Evolutionary conservation across 2,113 vertebrate genomes (phyloP).

Genomic region (Gnathonemus longibarbis): DNA sequence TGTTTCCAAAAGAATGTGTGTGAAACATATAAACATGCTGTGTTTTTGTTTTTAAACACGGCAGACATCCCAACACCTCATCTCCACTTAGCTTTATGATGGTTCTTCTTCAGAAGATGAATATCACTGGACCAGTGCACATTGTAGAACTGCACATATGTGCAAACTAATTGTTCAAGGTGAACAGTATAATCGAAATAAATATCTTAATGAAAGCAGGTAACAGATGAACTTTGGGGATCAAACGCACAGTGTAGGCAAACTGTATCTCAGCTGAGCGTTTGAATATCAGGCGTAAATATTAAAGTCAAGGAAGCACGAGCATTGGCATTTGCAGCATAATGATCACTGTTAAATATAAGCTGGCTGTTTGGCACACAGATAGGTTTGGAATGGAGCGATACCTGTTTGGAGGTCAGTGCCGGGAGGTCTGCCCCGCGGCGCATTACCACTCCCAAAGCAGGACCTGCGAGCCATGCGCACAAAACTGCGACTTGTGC

Average conservation of each 20-base stretch:
- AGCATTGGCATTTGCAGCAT: neutral
- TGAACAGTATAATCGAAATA: neutral
- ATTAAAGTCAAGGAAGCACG: neutral
- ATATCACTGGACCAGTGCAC: neutral
- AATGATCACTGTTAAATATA: neutral
- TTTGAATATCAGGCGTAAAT: neutral
- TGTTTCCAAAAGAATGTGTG: neutral
- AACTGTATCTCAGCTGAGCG: neutral
- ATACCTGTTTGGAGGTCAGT: slow-evolving; percentile 67
- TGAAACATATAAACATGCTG: neutral
- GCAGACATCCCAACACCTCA: neutral
- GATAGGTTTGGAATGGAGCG: slow-evolving; percentile 57
- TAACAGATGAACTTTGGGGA: neutral
- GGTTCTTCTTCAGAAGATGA: neutral
- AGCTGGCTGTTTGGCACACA: slow-evolving; percentile 33
- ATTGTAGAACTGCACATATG: neutral
- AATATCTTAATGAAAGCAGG: neutral
- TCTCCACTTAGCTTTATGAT: neutral
- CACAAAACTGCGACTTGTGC: slow-evolving; percentile 65
- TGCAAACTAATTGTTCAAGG: neutral
- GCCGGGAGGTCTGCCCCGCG: slow-evolving; percentile 66
- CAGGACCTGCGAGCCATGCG: slow-evolving; percentile 63
- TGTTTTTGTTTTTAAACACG: neutral
- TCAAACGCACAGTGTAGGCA: neutral
- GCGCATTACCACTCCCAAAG: slow-evolving; percentile 45